Percentiles rank a stretch among this genome's conserved stretches.
Conservation (phyloP, 1,140 invertebrate species). For the Glomeris maerens region DNA sequence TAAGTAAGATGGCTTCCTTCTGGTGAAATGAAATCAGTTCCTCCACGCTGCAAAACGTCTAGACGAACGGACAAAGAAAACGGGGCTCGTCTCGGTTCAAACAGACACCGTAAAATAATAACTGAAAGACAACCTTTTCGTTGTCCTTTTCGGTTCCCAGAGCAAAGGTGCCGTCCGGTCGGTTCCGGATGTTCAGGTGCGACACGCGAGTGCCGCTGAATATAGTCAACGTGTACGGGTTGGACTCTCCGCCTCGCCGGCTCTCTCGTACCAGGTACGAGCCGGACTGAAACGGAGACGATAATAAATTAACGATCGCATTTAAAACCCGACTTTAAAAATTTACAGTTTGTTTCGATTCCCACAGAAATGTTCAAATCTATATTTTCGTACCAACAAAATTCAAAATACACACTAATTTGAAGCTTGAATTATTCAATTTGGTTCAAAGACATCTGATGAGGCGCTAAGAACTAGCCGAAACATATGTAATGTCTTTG, state of each 20-base stretch:
- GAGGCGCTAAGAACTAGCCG: too few species aligned
- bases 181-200: slow-evolving; percentile 22
- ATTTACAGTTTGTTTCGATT: too few species aligned
- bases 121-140: slow-evolving; percentile 22
- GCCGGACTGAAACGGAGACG: slow-evolving; percentile 14
- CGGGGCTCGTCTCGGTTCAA: neutral
- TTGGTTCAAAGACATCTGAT: too few species aligned
- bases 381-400: too few species aligned
- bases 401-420: too few species aligned
- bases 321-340: too few species aligned
- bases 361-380: too few species aligned
- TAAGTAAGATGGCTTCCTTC: slow-evolving; percentile 21
- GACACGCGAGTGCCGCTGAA: slow-evolving; percentile 19
- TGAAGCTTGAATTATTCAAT: slow-evolving; percentile 3
- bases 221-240: slow-evolving; percentile 23
- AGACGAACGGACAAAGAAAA: slow-evolving; percentile 3
- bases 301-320: too few species aligned
- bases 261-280: slow-evolving; percentile 22
- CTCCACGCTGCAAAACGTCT: slow-evolving; percentile 19
- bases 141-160: slow-evolving; percentile 23
- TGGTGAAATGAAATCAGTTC: slow-evolving; percentile 21
- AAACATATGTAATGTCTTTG: neutral
- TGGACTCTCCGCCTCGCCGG: slow-evolving; percentile 20
- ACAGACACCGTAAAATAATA: neutral
- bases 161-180: slow-evolving; percentile 20